A percentile compares a stretch with the other conserved stretches of the same genome.
Conservation (phyloP, 2,797 vertebrate species). For the Lepilemur septentrionalis region DNA sequence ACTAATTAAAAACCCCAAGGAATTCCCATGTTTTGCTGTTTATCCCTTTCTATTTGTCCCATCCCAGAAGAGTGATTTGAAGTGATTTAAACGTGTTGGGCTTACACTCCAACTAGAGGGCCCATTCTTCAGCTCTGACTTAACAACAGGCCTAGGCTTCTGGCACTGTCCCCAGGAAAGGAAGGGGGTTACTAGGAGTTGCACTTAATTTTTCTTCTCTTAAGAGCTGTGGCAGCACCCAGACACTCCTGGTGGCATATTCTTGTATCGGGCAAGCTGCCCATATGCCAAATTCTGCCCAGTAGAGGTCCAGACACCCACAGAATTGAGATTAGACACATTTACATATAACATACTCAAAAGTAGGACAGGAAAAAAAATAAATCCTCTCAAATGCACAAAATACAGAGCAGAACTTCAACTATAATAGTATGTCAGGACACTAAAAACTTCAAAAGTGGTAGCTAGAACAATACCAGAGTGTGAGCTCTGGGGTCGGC, state of each 20-base stretch:
- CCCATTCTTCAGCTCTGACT: not conserved
- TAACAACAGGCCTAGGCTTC: not conserved
- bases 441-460: not conserved
- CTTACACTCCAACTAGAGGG: not conserved
- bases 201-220: not conserved
- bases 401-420: not conserved
- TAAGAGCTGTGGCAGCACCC: not conserved
- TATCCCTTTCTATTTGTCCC: not conserved
- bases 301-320: not conserved
- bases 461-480: not conserved
- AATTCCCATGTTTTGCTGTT: not conserved
- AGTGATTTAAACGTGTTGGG: not conserved
- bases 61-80: not conserved
- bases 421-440: not conserved
- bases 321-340: not conserved
- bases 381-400: not conserved
- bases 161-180: not conserved
- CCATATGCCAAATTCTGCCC: not conserved
- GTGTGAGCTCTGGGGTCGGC: not conserved
- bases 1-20: not conserved
- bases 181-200: not conserved
- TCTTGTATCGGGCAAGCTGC: not conserved
- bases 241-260: not conserved
- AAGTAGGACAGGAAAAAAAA: not conserved
- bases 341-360: not conserved